A percentile compares a stretch with the other conserved stretches of the same genome.
These are phyloP conservation scores for Platichthys flesus DNA, from an alignment of 2,113 vertebrate species.

Conservation along the genomic window DNA sequence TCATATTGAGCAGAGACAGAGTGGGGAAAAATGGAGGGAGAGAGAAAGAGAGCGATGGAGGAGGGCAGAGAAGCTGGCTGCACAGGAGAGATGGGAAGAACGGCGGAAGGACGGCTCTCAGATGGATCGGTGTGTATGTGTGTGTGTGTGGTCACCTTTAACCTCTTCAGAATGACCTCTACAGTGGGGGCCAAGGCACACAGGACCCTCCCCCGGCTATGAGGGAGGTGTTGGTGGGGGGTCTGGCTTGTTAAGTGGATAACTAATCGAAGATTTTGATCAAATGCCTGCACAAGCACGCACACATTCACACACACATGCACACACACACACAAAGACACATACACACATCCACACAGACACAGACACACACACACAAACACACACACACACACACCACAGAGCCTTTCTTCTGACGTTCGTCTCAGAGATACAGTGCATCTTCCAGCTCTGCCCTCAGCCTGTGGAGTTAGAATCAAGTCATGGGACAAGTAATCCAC, in stretches of 20 bases:
- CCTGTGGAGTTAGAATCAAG: slow-evolving; percentile 64
- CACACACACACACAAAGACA: slow-evolving; percentile 23
- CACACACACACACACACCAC: slow-evolving; percentile 27
- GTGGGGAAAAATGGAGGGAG: slow-evolving; percentile 35
- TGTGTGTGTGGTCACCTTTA: slow-evolving; percentile 57
- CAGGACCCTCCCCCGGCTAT: slow-evolving; percentile 33
- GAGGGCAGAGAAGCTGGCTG: slow-evolving; percentile 65
- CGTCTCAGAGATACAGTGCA: slow-evolving; percentile 45
- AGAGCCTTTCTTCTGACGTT: slow-evolving; percentile 65
- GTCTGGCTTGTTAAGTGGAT: slow-evolving; percentile 76
- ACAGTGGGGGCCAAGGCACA: slow-evolving; percentile 40
- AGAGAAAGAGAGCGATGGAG: slow-evolving; percentile 62
- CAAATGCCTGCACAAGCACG: slow-evolving; percentile 61
- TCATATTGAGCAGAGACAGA: slow-evolving; percentile 80
- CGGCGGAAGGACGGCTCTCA: slow-evolving; percentile 62
- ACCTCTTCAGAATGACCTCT: slow-evolving; percentile 74
- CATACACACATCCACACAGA: slow-evolving; percentile 30
- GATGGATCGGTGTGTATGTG: slow-evolving; percentile 24
- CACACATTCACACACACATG: slow-evolving; percentile 23
- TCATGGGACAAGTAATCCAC: slow-evolving; percentile 74
- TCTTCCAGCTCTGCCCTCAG: slow-evolving; percentile 68
- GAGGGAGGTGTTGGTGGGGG: slow-evolving; percentile 39
- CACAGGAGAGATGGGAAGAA: slow-evolving; percentile 58
- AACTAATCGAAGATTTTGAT: slow-evolving; percentile 76
- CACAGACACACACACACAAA: slow-evolving; percentile 34